Evolutionary conservation across 2,888 invertebrate genomes (phyloP), one percentile per base, ranked within the genome.

Genomic region (Phoenoteleia sp.): DNA sequence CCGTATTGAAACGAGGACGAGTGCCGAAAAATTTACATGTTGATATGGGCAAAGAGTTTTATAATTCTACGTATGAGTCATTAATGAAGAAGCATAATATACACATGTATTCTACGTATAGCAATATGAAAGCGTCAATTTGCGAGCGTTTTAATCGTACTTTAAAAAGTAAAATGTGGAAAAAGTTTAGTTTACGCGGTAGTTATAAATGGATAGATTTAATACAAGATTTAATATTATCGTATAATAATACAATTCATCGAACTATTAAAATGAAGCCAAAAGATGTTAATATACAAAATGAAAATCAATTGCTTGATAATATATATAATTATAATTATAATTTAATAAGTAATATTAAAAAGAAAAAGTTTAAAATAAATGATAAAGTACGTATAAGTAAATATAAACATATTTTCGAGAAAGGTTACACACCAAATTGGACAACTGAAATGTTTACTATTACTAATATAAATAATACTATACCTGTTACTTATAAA

Each of bases 11-110:
- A 3, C 19, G 64, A 45, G 79, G 54, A 17, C 54, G 76, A 1
- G n/a, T 69, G 54, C 84, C 82, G 7, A 74, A 85, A 66, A 75
- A 86, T 54, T 25, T 52, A n/a, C 25, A 52, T 7, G 52, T 52
- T n/a, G 52, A 52, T 25, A 52, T 52, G 52, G 52, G 52, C 13
- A 52, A 52, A 11, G 25, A 52, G 6, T 52, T 52, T 23, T 23
- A 62, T 36, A 36, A 36, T 17, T 62, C 62, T 6, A 62, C 25
- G 23, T 62, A 25, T 39, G 25, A 36, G 13, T 7, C 39, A 2
- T 33, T 58, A 15, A 36, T 58, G 58, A 7, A 9, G 4, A 17
- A 36, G 2, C 13, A 21, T 19, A 36, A 36, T 1, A 58, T 36
- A 19, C 2, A 47, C 9, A 47, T 21, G 21, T 58, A 58, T n/a